Conservation (phyloP, 2,113 vertebrate species). For the Aspidoscelis tigris region DNA sequence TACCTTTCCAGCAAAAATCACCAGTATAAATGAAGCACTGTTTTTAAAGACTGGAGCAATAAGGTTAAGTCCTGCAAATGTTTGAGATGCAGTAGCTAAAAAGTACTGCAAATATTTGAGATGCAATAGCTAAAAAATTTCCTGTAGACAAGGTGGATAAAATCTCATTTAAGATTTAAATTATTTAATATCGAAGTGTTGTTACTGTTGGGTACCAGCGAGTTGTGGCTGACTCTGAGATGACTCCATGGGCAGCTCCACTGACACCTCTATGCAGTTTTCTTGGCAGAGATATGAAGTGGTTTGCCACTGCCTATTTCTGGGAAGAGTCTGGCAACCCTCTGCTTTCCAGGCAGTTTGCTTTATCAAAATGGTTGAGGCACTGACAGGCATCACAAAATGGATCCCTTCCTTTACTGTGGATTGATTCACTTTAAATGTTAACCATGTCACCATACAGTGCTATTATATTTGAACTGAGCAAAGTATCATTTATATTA, state of each 20-base stretch:
- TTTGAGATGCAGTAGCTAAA: neutral
- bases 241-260: too few species aligned
- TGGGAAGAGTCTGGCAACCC: too few species aligned
- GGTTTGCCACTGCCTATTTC: too few species aligned
- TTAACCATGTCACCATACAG: neutral
- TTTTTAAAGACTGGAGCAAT: neutral
- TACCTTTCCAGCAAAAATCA: neutral
- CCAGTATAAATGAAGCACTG: slow-evolving; percentile 4
- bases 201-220: too few species aligned
- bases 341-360: too few species aligned
- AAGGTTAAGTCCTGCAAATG: neutral
- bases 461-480: neutral
- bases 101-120: neutral
- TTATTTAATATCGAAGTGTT: neutral
- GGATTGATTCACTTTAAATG: neutral
- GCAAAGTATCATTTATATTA: neutral
- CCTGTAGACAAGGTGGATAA: neutral
- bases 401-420: neutral
- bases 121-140: neutral
- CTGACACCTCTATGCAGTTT: too few species aligned
- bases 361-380: neutral
- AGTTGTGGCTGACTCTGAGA: too few species aligned
- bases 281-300: too few species aligned
- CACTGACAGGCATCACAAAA: neutral
- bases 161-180: neutral